These are phyloP conservation scores for Mormyrops attenuatus DNA, from an alignment of 2,797 vertebrate species.

Conservation along the genomic window DNA sequence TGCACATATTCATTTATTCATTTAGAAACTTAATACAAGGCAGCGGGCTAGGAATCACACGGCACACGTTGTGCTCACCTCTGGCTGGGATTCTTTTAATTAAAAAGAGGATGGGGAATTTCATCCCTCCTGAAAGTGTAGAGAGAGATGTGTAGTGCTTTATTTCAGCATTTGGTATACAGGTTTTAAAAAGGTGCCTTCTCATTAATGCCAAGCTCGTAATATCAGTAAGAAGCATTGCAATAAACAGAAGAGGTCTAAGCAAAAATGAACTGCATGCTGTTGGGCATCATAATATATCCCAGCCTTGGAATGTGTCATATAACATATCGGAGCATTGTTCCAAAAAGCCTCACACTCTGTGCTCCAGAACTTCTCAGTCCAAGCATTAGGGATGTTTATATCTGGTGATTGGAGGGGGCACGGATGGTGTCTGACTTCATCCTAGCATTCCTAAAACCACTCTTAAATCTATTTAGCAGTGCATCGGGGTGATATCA, in stretches of 20 bases:
- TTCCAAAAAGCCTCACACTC: not conserved
- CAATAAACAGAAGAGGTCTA: not conserved
- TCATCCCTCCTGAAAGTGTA: constrained; percentile 15
- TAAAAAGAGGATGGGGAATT: constrained; percentile 43
- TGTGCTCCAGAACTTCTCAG: not conserved
- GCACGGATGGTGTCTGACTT: not conserved
- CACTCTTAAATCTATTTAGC: not conserved
- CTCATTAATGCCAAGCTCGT: not conserved
- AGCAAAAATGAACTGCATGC: not conserved
- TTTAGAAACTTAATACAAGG: constrained; percentile 54
- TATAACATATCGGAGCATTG: constrained; percentile 17
- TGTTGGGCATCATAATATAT: not conserved
- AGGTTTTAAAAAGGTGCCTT: constrained; percentile 21
- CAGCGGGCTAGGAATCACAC: constrained; percentile 45
- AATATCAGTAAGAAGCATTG: not conserved
- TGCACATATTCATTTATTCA: constrained; percentile 51
- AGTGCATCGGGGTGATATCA: not conserved
- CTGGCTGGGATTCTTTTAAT: constrained; percentile 42
- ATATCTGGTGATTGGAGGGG: not conserved
- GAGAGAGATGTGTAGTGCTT: constrained; percentile 20
- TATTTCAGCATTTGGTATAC: constrained; percentile 16
- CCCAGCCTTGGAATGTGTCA: not conserved
- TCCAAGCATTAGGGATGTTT: not conserved
- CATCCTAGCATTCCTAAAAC: not conserved
- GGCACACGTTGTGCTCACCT: constrained; percentile 40